phyloP scores from a whole-genome alignment of 2,888 invertebrate species.

The Smittia sp. region DNA sequence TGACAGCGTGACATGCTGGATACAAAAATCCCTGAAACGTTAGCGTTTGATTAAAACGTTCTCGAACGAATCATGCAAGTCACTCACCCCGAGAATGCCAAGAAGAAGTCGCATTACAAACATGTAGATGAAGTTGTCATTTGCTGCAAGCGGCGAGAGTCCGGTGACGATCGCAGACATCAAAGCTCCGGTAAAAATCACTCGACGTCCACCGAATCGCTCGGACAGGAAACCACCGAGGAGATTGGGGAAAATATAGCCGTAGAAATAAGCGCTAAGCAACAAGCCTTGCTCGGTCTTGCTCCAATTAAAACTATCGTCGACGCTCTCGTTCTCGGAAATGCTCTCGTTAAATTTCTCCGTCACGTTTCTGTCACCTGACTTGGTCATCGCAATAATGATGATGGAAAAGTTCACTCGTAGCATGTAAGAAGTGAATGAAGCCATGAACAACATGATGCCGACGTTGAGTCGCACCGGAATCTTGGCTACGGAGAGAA shows the following conservation, averaged over 20 bases:
- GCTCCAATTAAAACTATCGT: conserved; percentile 52
- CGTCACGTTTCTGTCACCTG: conserved; percentile 48
- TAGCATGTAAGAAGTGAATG: conserved; percentile 65
- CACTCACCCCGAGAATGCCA: conserved; percentile 59
- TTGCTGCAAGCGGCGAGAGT: conserved; percentile 57
- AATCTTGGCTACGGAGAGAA: conserved; percentile 44
- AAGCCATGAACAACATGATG: conserved; percentile 64
- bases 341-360: conserved; percentile 44
- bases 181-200: conserved; percentile 55
- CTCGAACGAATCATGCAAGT: neutral
- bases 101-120: conserved; percentile 57
- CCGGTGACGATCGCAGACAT: conserved; percentile 56
- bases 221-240: conserved; percentile 61
- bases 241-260: conserved; percentile 59
- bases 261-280: conserved; percentile 63
- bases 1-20: conserved; percentile 63
- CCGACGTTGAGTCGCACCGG: conserved; percentile 54
- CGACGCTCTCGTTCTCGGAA: neutral
- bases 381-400: conserved; percentile 62
- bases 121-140: conserved; percentile 55
- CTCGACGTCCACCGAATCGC: conserved; percentile 58
- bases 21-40: conserved; percentile 57
- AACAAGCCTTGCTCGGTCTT: conserved; percentile 58
- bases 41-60: conserved; percentile 42
- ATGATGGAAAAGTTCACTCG: conserved; percentile 68